A percentile compares a stretch with the other conserved stretches of the same genome.
Evolutionary conservation across 30 jellyfish, hydroid and myxozoan genomes (phyloP).

Genomic region (Cassiopea andromeda): DNA sequence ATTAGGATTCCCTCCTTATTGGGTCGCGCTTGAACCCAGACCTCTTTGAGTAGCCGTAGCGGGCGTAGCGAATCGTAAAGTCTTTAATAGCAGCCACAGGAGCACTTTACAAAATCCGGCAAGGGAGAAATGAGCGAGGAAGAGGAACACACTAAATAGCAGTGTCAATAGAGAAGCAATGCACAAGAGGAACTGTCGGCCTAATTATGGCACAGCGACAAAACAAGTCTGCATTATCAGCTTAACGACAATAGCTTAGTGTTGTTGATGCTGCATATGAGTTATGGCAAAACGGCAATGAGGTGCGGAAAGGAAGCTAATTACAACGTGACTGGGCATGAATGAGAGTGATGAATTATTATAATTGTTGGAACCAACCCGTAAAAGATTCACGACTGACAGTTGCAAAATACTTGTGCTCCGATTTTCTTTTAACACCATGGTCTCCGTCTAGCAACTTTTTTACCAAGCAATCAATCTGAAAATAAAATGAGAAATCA

Average conservation of each 20-base stretch:
- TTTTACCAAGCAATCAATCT: conserved; percentile 47
- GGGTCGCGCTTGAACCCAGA: no score
- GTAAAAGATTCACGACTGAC: conserved; percentile 34
- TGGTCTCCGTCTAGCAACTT: conserved; percentile 17
- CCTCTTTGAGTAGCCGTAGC: no score
- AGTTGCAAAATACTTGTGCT: conserved; percentile 22
- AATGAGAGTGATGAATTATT: background rate
- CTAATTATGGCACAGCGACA: no score
- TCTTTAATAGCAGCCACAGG: no score
- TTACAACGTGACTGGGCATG: background rate
- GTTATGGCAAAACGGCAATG: no score
- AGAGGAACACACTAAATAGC: background rate
- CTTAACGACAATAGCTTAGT: no score
- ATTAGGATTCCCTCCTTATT: no score
- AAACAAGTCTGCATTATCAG: no score
- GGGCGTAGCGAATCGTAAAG: no score
- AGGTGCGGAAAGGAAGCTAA: background rate
- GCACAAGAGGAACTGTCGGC: no score
- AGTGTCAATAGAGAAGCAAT: background rate
- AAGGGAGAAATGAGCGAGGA: background rate
- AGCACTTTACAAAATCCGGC: no score
- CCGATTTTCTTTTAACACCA: conserved; percentile 57
- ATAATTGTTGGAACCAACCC: conserved; percentile 14
- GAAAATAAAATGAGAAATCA: background rate
- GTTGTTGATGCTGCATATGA: no score